phyloP scores from a whole-genome alignment of 2,113 vertebrate genomes.

The Willisornis vidua region DNA sequence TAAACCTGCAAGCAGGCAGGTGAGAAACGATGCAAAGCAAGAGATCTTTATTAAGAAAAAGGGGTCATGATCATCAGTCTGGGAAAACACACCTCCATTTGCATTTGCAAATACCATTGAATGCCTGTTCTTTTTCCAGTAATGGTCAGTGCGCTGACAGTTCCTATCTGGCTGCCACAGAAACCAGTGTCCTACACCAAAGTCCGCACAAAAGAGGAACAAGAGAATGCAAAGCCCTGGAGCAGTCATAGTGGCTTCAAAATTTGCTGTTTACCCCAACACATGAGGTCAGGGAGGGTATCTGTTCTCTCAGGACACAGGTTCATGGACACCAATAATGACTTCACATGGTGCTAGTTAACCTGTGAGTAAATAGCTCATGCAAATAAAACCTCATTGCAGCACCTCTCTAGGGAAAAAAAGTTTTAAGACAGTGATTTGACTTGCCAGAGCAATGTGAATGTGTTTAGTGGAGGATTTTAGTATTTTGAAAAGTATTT shows the following conservation, averaged over 20 bases:
- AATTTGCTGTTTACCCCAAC: not conserved
- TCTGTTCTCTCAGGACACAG: not conserved
- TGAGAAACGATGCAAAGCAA: fast-evolving
- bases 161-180: fast-evolving
- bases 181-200: not conserved
- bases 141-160: not conserved
- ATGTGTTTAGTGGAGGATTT: not conserved
- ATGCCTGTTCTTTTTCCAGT: not conserved
- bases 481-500: not conserved
- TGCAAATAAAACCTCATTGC: not conserved
- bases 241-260: not conserved
- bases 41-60: not conserved
- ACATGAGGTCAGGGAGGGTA: fast-evolving
- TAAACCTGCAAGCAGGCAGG: not conserved
- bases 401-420: not conserved
- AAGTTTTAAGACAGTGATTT: not conserved
- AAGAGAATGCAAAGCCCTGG: not conserved
- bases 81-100: not conserved
- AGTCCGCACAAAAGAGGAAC: not conserved
- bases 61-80: not conserved
- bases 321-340: not conserved
- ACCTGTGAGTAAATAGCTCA: not conserved
- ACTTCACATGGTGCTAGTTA: not conserved
- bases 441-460: not conserved
- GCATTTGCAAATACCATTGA: not conserved